Evolutionary conservation across 2,113 vertebrate species (phyloP), one percentile per base, ranked within the genome.

Genomic region (Miniopterus natalensis): DNA sequence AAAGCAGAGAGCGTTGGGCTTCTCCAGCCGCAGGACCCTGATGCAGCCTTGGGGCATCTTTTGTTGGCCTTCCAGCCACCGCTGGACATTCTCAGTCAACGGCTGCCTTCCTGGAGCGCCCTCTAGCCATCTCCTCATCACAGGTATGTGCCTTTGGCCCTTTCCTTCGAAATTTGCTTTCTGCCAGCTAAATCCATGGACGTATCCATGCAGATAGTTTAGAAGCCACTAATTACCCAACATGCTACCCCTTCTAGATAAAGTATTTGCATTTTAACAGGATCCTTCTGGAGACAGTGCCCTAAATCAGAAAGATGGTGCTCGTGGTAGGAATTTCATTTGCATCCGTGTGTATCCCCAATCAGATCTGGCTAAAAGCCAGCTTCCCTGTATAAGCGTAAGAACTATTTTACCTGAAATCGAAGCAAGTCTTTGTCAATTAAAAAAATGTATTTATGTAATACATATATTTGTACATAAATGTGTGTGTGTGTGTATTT

Each of bases 371-470:
- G 42, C 89, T 61, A 47, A 86, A 81, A 95, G 80, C 66, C n/a
- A 59, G 40, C 59, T 80, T 65, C 70, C 83, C 63, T 59, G 65
- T 51, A 42, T 40, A 36, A 78, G 29, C 9, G 1, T 65, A 27
- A 79, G 83, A 89, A 70, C 2, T 21, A 21, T 70, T 97, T 79
- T 95, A 78, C 89, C 85, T 97, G 92, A 88, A 96, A 89, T 66
- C 84, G 53, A 93, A 97, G 86, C 65, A 68, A 95, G 78, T 88
- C 93, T 97, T 97, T 96, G 31, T 95, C 96, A 97, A 97, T 96
- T 97, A 31, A 84, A 93, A 97, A 85, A 97, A 57, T 47, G 79
- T 97, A 75, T 81, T 87, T 89, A 57, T 89, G 29, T 66, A 81
- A 94, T 47, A 59, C 57, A 25, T 80, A 49, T 80, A 53, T 83